Conservation (phyloP, 2,113 vertebrate genomes). For the Chamaea fasciata region DNA sequence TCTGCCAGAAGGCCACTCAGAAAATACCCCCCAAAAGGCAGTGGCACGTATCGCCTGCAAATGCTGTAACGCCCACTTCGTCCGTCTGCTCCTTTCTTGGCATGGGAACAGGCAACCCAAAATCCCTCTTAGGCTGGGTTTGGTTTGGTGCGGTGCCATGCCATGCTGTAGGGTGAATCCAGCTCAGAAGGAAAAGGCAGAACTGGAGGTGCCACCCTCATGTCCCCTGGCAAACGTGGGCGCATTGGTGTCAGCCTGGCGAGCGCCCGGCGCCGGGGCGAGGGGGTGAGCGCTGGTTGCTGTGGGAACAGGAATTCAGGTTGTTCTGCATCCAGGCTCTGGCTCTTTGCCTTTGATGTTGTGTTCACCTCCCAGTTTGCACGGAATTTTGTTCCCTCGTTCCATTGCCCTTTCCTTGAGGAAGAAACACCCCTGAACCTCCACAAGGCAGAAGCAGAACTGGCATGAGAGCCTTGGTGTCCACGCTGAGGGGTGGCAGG, state of each 20-base stretch:
- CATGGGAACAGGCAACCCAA: no score
- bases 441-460: not conserved
- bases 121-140: not conserved
- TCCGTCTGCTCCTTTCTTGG: not conserved
- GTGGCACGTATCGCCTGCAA: not conserved
- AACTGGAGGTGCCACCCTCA: not conserved
- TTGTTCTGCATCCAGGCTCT: not conserved
- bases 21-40: not conserved
- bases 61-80: not conserved
- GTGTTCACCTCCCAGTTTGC: fast-evolving
- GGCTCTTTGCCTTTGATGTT: not conserved
- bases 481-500: fast-evolving
- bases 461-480: not conserved
- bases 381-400: not conserved
- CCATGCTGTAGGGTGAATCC: not conserved
- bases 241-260: not conserved
- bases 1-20: not conserved
- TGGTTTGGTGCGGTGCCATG: not conserved
- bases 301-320: not conserved
- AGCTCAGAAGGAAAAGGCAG: not conserved
- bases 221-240: fast-evolving
- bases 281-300: not conserved
- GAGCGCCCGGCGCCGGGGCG: fast-evolving
- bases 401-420: fast-evolving
- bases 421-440: not conserved